These are phyloP conservation scores for Tortrix viridana DNA, from an alignment of 2,888 invertebrate genomes.

Conservation along the genomic window DNA sequence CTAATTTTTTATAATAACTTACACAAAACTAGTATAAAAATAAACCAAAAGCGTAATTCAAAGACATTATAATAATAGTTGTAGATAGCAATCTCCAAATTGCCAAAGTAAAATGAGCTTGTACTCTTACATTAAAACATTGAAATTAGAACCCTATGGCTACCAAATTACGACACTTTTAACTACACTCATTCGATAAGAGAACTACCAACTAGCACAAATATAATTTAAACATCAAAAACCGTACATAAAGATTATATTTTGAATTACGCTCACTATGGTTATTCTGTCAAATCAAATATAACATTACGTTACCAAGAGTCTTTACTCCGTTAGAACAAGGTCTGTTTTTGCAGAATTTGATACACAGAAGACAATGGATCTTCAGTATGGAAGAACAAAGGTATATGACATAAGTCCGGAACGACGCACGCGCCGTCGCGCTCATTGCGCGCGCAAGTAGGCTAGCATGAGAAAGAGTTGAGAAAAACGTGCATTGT, in stretches of 20 bases:
- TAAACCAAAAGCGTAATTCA: slow-evolving; percentile 3
- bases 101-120: slow-evolving; percentile 6
- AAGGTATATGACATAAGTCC: slow-evolving; percentile 26
- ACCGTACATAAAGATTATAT: no score
- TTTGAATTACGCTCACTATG: no score
- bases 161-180: background rate
- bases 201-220: background rate
- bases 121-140: background rate
- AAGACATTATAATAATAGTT: slow-evolving; percentile 10
- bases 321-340: background rate
- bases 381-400: background rate
- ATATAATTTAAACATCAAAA: no score
- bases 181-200: background rate
- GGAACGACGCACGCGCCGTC: slow-evolving; percentile 20
- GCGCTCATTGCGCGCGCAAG: slow-evolving; percentile 6
- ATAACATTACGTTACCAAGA: no score
- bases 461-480: slow-evolving; percentile 16
- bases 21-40: background rate
- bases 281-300: no score
- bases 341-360: background rate
- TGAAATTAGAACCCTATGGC: background rate
- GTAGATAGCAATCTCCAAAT: slow-evolving; percentile 10
- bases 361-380: background rate
- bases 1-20: background rate
- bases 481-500: slow-evolving; percentile 3